phyloP scores from a whole-genome alignment of 2,888 invertebrate genomes.

The Cheilosia variabilis region DNA sequence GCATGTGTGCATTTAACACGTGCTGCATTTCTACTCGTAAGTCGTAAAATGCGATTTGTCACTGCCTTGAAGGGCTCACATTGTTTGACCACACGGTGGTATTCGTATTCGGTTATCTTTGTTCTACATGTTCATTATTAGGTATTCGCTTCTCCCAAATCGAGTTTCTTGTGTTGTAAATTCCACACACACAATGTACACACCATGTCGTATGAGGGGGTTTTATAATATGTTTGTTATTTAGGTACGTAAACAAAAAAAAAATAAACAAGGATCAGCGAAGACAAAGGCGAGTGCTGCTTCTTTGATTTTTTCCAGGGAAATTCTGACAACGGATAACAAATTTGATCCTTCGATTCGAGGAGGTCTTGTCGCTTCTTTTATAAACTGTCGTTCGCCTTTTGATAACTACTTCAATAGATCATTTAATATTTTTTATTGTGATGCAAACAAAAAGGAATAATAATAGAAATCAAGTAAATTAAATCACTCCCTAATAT shows the following conservation, averaged over 20 bases:
- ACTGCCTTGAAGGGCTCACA: too few species aligned
- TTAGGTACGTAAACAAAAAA: neutral
- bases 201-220: slow-evolving; percentile 23
- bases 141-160: neutral
- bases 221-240: slow-evolving; percentile 6
- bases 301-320: slow-evolving; percentile 54
- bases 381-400: slow-evolving; percentile 60
- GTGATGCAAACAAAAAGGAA: slow-evolving; percentile 26
- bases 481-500: too few species aligned
- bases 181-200: slow-evolving; percentile 29
- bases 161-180: slow-evolving; percentile 26
- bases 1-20: too few species aligned
- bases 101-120: slow-evolving; percentile 14
- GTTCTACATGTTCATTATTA: neutral
- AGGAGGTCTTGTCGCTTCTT: slow-evolving; percentile 69
- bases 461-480: neutral
- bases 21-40: too few species aligned
- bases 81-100: slow-evolving; percentile 3
- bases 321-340: slow-evolving; percentile 50
- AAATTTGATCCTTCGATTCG: slow-evolving; percentile 69
- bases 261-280: slow-evolving; percentile 26
- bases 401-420: slow-evolving; percentile 57
- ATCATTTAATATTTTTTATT: slow-evolving; percentile 49
- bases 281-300: slow-evolving; percentile 50
- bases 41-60: too few species aligned